Evolutionary conservation across 2,797 vertebrate species (phyloP).

Genomic region (Parauchenoglanis ngamensis): DNA sequence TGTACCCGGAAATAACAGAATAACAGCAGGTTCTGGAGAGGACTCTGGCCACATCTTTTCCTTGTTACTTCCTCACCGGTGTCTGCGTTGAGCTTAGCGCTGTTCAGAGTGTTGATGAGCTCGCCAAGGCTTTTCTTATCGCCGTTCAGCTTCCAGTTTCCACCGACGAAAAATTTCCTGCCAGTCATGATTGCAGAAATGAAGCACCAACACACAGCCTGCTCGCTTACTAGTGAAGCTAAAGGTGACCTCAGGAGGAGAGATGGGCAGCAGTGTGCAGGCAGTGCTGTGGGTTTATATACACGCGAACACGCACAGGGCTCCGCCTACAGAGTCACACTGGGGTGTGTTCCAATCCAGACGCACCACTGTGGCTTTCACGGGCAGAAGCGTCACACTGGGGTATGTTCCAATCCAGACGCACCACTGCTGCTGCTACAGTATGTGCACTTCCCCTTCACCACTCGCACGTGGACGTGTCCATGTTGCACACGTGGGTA

Average conservation of each 20-base stretch:
- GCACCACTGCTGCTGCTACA: background rate
- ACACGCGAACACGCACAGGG: background rate
- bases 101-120: conserved; percentile 87
- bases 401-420: conserved; percentile 4
- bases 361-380: background rate
- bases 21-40: background rate
- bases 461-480: background rate
- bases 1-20: background rate
- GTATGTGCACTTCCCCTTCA: background rate
- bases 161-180: conserved; percentile 96
- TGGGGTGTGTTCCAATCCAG: conserved; percentile 6
- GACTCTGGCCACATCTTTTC: background rate
- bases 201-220: background rate
- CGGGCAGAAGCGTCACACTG: too few species aligned
- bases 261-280: background rate
- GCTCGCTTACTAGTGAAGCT: background rate
- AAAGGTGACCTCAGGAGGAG: background rate
- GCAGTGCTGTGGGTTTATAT: conserved; percentile 62
- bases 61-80: conserved; percentile 78
- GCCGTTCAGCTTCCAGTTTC: conserved; percentile 98
- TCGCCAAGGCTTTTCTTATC: conserved; percentile 91
- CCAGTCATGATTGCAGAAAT: conserved; percentile 77
- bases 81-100: conserved; percentile 83
- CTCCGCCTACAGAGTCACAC: conserved; percentile 60
- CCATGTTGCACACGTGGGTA: background rate